Percentiles rank a stretch among this genome's conserved stretches.
Conservation (phyloP, 1,140 invertebrate species). For the Drosophila dunni region DNA sequence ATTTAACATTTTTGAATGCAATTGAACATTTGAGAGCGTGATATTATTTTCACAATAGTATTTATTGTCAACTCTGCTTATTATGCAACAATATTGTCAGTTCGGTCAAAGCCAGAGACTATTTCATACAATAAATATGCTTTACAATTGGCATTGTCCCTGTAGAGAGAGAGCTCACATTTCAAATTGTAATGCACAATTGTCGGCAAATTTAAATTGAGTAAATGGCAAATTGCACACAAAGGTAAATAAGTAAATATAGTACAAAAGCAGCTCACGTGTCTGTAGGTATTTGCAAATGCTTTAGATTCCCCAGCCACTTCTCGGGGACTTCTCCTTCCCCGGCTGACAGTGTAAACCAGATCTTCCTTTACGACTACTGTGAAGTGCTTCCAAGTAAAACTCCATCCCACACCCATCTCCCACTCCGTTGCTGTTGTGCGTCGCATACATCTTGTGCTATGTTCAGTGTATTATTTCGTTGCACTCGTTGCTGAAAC, state of each 20-base stretch:
- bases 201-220: constrained; percentile 73
- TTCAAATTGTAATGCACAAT: constrained; percentile 43
- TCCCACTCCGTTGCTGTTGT: constrained; percentile 25
- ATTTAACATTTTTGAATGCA: background rate
- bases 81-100: constrained; percentile 39
- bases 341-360: constrained; percentile 22
- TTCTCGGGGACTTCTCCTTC: constrained; percentile 11
- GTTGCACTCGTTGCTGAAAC: constrained; percentile 45
- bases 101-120: constrained; percentile 24
- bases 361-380: constrained; percentile 21
- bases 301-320: constrained; percentile 8
- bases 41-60: constrained; percentile 5
- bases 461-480: constrained; percentile 61
- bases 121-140: background rate
- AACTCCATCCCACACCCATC: constrained; percentile 3
- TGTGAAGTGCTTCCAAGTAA: background rate
- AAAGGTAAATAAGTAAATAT: constrained; percentile 37
- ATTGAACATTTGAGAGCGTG: constrained; percentile 1
- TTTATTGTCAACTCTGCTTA: constrained; percentile 33
- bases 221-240: constrained; percentile 77
- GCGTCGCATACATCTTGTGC: constrained; percentile 37
- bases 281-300: constrained; percentile 56
- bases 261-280: constrained; percentile 56
- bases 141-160: constrained; percentile 37
- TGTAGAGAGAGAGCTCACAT: constrained; percentile 22